Conservation (phyloP, 2,888 invertebrate species). For the Sepioteuthis lessoniana region DNA sequence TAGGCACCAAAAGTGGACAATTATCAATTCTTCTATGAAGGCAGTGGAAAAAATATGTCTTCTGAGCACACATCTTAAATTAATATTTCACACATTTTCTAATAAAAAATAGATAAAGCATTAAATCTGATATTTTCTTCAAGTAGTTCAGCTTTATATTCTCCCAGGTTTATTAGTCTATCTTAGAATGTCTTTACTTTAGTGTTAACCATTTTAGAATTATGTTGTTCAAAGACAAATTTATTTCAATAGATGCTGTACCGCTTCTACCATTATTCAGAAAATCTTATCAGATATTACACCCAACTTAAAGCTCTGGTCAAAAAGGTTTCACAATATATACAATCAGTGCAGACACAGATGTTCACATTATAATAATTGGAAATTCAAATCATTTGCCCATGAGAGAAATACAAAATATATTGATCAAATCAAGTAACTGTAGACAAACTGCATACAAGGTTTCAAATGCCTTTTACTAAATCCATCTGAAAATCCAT, state of each 20-base stretch:
- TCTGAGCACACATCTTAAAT: too few species aligned
- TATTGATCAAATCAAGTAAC: constrained; percentile 10
- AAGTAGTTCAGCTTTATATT: too few species aligned
- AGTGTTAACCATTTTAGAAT: not conserved
- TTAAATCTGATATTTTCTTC: too few species aligned
- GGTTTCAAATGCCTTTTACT: not conserved
- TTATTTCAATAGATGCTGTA: not conserved
- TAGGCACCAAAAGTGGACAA: too few species aligned
- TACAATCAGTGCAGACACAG: constrained; percentile 14
- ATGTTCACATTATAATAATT: constrained; percentile 33
- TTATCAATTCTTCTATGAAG: too few species aligned
- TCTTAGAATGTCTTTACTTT: not conserved
- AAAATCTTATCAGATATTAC: not conserved
- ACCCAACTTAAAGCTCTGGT: not conserved
- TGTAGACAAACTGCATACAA: not conserved
- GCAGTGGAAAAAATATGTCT: too few species aligned
- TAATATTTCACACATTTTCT: too few species aligned
- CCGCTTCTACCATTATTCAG: not conserved
- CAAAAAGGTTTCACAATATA: not conserved
- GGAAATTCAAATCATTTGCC: not conserved
- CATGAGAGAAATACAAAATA: not conserved
- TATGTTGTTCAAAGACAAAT: not conserved
- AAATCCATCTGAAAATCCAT: not conserved
- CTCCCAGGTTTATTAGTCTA: too few species aligned
- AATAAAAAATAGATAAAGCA: too few species aligned